Evolutionary conservation across 2,797 vertebrate genomes (phyloP), one percentile per base, ranked within the genome.

Genomic region (Coendou prehensilis): DNA sequence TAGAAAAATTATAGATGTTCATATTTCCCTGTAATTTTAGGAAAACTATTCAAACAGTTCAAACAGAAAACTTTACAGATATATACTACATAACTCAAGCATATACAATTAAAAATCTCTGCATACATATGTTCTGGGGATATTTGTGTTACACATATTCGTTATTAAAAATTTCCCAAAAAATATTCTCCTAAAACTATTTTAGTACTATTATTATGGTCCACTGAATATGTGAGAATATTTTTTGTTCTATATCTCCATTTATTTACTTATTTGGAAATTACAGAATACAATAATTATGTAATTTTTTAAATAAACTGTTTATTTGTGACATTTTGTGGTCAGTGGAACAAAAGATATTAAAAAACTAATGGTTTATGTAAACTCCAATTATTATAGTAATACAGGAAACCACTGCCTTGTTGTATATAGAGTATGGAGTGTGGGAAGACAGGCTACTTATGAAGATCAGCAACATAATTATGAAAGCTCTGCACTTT

Each of bases 401-500:
- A 54, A 93, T 41, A 85, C 71, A 79, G 18, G 9, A 73, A 84
- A 84, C 7, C 28, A 71, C 59, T 81, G 20, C 23, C 9, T 96
- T 84, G 93, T 61, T 8, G 15, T 79, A 93, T 94, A 94, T 80
- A 47, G 28, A 15, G 0, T 93, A 89, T 82, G 83, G 94, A 94
- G 9, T 28, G 84, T 57, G 78, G 30, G 20, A 59, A 86, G n/a
- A 87, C 91, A 97, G 93, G 50, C 52, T 94, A 57, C 79, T 63
- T 88, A 87, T 64, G 61, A 47, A 96, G 81, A 93, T 95, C 76
- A 95, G 81, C 20, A 90, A 85, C 6, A 82, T 50, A 95, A 96
- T 69, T 92, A 14, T 94, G 33, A 92, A 96, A 96, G n/a, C 93
- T 91, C 54, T 93, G 85, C 28, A 90, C 87, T 81, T 93, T 96